A percentile compares a stretch with the other conserved stretches of the same genome.
These are phyloP conservation scores for Netelia fuscicornis DNA, from an alignment of 2,888 invertebrate species.

Conservation along the genomic window DNA sequence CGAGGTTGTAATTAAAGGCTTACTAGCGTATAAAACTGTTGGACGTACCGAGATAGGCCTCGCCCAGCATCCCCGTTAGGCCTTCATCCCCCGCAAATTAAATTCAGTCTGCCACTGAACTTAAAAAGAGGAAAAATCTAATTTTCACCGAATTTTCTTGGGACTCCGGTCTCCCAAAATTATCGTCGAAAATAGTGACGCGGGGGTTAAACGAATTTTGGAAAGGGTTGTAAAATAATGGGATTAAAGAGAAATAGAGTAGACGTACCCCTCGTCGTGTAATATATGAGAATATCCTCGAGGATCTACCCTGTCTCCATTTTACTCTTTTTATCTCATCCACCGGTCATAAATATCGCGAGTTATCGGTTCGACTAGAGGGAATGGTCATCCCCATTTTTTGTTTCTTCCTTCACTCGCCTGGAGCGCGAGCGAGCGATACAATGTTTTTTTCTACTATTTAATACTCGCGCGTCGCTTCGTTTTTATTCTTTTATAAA, in stretches of 20 bases:
- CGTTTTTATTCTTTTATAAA: slow-evolving; percentile 19
- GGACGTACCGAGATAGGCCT: slow-evolving; percentile 58
- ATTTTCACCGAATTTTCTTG: background rate
- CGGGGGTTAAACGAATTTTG: background rate
- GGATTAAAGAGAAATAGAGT: slow-evolving; percentile 4
- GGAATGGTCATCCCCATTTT: slow-evolving; percentile 2
- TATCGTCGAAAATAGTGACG: background rate
- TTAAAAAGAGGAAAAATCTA: background rate
- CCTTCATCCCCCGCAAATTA: slow-evolving; percentile 65
- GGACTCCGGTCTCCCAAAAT: background rate
- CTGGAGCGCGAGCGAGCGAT: slow-evolving; percentile 19
- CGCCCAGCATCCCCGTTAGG: slow-evolving; percentile 59
- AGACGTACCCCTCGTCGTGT: background rate
- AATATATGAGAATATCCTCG: slow-evolving; percentile 46
- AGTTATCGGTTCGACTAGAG: slow-evolving; percentile 48
- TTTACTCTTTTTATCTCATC: slow-evolving; percentile 41
- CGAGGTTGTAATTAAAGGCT: slow-evolving; percentile 14
- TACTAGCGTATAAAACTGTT: slow-evolving; percentile 16
- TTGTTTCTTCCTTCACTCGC: background rate
- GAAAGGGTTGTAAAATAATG: slow-evolving; percentile 17
- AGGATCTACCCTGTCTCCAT: background rate
- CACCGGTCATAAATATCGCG: slow-evolving; percentile 58
- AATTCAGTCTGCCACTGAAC: background rate
- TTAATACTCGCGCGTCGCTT: slow-evolving; percentile 8
- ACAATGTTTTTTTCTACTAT: slow-evolving; percentile 32